Base-by-base conservation (phyloP, 2,888 invertebrate genomes). In the Bhutanitis thaidina region DNA sequence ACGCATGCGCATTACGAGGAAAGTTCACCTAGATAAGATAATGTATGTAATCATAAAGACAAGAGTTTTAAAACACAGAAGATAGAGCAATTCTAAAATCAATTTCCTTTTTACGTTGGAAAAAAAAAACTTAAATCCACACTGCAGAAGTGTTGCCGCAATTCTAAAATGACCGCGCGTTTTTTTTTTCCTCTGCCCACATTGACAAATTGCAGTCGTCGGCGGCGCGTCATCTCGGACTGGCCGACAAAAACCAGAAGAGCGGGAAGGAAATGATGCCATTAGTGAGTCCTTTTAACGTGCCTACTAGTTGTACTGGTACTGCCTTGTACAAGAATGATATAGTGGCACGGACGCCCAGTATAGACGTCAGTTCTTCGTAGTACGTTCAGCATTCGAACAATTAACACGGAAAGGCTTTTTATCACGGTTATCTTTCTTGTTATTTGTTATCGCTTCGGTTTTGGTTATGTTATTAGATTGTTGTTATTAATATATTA, bases 151-250 rank as follows among this genome's bases (percentile, higher is more conserved):
- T 43, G 45, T 55, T 43, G 46, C 49, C 38, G 53, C 59, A 52
- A 55, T 55, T 56, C 45, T 47, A 56, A 57, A 52, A 58, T 58
- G 58, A 57, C 49, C 54, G 54, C 41, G 50, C 35, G 50, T 55
- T 61, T 61, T 20, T n/a, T n/a, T 20, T 60, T 60, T 53, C 47
- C 40, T 44, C 50, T 50, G 46, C 57, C 56, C 59, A 55, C 60
- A 61, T 52, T 64, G 64, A 70, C 67, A 74, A 71, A 71, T 72
- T 69, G 63, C 61, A 51, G 50, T 37, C 46, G 57, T 52, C 54
- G 58, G 50, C 43, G 52, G 53, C 58, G 54, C 52, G 39, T 52
- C 52, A 52, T 52, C 57, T 59, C 39, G 61, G 58, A 64, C 67
- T 65, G 62, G 60, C 48, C 47, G 54, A 58, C 66, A 72, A 65